phyloP scores from a whole-genome alignment of 2,113 vertebrate genomes.

The Cephalopholis sonnerati region DNA sequence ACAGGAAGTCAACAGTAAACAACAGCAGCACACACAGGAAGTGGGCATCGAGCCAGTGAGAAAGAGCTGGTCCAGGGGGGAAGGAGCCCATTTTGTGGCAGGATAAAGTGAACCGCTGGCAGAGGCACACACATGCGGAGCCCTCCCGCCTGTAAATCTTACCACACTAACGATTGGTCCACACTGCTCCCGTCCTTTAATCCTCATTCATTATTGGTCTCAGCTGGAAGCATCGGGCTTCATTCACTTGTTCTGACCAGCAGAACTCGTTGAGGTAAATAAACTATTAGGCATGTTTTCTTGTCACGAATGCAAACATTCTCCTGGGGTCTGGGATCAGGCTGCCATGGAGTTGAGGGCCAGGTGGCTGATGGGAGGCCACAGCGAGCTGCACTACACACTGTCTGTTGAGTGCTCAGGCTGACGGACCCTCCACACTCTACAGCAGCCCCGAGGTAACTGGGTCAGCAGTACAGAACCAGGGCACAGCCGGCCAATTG shows the following conservation, averaged over 20 bases:
- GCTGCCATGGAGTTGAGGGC: slow-evolving; percentile 39
- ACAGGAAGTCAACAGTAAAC: slow-evolving; percentile 80
- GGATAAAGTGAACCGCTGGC: slow-evolving; percentile 71
- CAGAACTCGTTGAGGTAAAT: slow-evolving; percentile 69
- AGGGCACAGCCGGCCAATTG: slow-evolving; percentile 69
- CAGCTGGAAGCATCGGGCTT: slow-evolving; percentile 68
- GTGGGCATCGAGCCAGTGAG: slow-evolving; percentile 62
- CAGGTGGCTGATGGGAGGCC: slow-evolving; percentile 64
- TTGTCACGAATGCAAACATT: slow-evolving; percentile 65
- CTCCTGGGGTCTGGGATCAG: slow-evolving; percentile 54
- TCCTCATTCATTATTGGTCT: slow-evolving; percentile 76
- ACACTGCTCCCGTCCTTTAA: slow-evolving; percentile 70
- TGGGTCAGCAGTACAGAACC: slow-evolving; percentile 76
- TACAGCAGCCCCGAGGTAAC: slow-evolving; percentile 64
- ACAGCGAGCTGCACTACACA: slow-evolving; percentile 25
- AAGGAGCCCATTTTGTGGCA: slow-evolving; percentile 64
- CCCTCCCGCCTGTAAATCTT: slow-evolving; percentile 73
- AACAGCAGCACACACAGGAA: slow-evolving; percentile 76
- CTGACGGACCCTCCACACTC: slow-evolving; percentile 48
- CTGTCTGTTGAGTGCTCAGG: slow-evolving; percentile 34
- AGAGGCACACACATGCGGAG: slow-evolving; percentile 52
- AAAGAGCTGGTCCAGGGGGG: slow-evolving; percentile 48
- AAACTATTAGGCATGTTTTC: slow-evolving; percentile 65
- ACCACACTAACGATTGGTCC: slow-evolving; percentile 65
- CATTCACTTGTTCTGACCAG: slow-evolving; percentile 42